A percentile compares a stretch with the other conserved stretches of the same genome.
phyloP scores from a whole-genome alignment of 2,888 invertebrate species.

The Psococerastis gibbosa region DNA sequence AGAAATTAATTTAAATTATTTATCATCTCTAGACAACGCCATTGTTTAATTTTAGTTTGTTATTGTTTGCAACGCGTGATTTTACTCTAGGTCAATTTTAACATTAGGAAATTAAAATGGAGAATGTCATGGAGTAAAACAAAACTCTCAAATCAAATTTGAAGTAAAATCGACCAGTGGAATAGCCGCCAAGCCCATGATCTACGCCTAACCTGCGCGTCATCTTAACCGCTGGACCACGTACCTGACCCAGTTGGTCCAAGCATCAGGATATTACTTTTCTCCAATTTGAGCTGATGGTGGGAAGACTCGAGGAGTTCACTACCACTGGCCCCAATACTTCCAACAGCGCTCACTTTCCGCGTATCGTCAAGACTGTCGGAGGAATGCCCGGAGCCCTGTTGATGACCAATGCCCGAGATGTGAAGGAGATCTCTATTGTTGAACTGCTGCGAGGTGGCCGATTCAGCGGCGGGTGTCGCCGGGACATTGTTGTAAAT shows the following conservation, averaged over 20 bases:
- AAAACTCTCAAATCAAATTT: no score
- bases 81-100: no score
- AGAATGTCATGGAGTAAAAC: no score
- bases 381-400: constrained; percentile 28
- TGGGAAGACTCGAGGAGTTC: constrained; percentile 65
- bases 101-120: no score
- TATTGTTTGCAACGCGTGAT: no score
- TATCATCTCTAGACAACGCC: no score
- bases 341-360: background rate
- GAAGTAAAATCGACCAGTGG: no score
- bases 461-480: constrained; percentile 25
- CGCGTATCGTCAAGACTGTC: background rate
- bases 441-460: constrained; percentile 30
- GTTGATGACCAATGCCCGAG: constrained; percentile 48
- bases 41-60: no score
- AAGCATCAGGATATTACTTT: constrained; percentile 87
- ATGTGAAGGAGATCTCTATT: constrained; percentile 74
- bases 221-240: no score
- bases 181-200: no score
- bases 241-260: constrained; percentile 94
- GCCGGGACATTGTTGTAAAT: constrained; percentile 78
- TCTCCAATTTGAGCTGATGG: constrained; percentile 75
- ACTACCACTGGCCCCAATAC: constrained; percentile 28
- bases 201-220: no score
- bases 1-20: no score